Evolutionary conservation across 2,888 invertebrate genomes (phyloP).

Genomic region (Epinotia ramella): DNA sequence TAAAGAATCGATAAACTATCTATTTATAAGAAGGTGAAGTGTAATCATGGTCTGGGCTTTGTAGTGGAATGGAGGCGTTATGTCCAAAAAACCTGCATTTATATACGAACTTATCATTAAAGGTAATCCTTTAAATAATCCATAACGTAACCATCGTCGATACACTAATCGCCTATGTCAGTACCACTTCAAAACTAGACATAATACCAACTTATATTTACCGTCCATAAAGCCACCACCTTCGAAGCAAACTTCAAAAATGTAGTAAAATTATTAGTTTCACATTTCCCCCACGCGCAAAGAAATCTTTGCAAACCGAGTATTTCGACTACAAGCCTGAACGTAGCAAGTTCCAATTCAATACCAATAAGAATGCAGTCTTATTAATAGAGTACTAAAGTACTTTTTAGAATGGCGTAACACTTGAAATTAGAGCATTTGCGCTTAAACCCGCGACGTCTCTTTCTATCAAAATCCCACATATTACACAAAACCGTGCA

Average conservation of each 20-base stretch:
- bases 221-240: constrained; percentile 14
- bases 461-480: constrained; percentile 39
- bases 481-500: constrained; percentile 43
- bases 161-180: constrained; percentile 7
- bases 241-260: not conserved
- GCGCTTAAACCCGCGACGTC: not conserved
- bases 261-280: constrained; percentile 3
- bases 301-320: constrained; percentile 35
- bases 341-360: not conserved
- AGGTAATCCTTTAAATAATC: not conserved
- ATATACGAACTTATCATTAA: not conserved
- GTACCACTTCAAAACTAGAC: constrained; percentile 7
- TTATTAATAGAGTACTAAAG: not conserved
- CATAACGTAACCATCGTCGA: constrained; percentile 2
- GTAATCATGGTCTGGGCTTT: too few relatives aligned
- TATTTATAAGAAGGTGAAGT: too few relatives aligned
- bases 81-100: not conserved
- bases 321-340: not conserved
- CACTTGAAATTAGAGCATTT: constrained; percentile 12
- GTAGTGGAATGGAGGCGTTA: too few relatives aligned
- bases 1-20: too few relatives aligned
- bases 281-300: constrained; percentile 31
- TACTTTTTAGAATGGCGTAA: constrained; percentile 4
- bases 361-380: constrained; percentile 1
- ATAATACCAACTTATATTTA: constrained; percentile 26